Percentiles rank a stretch among this genome's conserved stretches.
Evolutionary conservation across 2,113 vertebrate genomes (phyloP).

Genomic region (Chaenogobius annularis): DNA sequence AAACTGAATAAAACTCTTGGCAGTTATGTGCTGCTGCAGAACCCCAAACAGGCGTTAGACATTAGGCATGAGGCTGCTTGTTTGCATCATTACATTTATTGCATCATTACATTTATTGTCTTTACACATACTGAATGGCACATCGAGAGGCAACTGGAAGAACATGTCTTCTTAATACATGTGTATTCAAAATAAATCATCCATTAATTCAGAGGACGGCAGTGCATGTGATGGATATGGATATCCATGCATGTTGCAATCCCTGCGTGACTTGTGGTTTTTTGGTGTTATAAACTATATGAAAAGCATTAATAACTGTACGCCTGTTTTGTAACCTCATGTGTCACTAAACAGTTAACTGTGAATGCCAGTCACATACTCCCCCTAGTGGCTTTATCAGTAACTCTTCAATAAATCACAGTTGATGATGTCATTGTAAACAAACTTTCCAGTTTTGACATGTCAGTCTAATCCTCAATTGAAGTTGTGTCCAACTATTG

Average conservation of each 20-base stretch:
- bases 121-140: neutral
- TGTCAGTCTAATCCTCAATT: too few species aligned
- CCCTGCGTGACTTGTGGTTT: neutral
- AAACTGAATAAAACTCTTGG: constrained; percentile 38
- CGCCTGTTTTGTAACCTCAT: neutral
- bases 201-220: neutral
- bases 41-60: constrained; percentile 3
- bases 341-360: neutral
- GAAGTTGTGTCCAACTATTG: too few species aligned
- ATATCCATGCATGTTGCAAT: neutral
- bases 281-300: neutral
- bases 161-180: neutral
- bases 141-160: neutral
- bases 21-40: constrained; percentile 34
- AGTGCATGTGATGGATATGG: neutral
- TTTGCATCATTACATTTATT: constrained; percentile 35
- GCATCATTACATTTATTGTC: constrained; percentile 29
- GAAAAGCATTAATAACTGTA: neutral
- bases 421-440: constrained; percentile 60
- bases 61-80: neutral
- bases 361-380: constrained; percentile 32
- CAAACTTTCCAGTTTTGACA: neutral
- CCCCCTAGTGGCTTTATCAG: constrained; percentile 53
- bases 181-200: neutral
- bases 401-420: constrained; percentile 6